Conservation (phyloP, 2,888 invertebrate species). For the Strigamia maritima region DNA sequence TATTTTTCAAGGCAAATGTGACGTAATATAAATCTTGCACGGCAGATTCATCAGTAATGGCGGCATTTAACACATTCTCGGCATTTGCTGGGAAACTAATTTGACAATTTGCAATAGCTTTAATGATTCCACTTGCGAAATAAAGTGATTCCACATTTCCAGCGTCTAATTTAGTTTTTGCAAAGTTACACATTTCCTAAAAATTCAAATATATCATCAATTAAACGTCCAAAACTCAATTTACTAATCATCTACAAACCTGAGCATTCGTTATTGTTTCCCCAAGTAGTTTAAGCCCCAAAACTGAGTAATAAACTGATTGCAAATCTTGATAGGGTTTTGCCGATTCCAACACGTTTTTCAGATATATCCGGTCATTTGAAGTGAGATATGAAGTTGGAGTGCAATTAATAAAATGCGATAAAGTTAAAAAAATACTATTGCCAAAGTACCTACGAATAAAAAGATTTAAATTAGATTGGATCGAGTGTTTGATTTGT, state of each 20-base stretch:
- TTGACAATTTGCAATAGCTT: conserved; percentile 60
- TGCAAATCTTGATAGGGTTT: conserved; percentile 50
- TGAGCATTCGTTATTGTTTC: conserved; percentile 58
- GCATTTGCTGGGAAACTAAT: conserved; percentile 57
- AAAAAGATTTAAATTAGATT: no score
- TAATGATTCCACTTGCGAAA: conserved; percentile 65
- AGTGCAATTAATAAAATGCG: not conserved
- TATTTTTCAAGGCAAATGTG: conserved; percentile 64
- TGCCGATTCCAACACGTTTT: conserved; percentile 50
- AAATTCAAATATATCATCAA: not conserved
- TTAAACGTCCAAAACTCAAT: not conserved
- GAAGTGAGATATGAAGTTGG: conserved; percentile 51
- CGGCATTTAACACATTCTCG: conserved; percentile 56
- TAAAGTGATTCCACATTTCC: conserved; percentile 58
- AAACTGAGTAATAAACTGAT: conserved; percentile 68
- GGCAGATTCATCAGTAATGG: conserved; percentile 66
- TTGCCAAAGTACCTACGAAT: no score
- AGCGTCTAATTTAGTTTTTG: conserved; percentile 49
- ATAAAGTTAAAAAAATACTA: no score
- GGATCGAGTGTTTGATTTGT: no score
- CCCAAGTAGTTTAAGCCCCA: conserved; percentile 68
- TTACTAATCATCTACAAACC: conserved; percentile 43
- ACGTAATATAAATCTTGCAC: conserved; percentile 72
- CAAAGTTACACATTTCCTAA: conserved; percentile 47
- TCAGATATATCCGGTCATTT: conserved; percentile 50